Evolutionary conservation across 2,797 vertebrate species (phyloP).

Genomic region (Tokudaia muenninki): DNA sequence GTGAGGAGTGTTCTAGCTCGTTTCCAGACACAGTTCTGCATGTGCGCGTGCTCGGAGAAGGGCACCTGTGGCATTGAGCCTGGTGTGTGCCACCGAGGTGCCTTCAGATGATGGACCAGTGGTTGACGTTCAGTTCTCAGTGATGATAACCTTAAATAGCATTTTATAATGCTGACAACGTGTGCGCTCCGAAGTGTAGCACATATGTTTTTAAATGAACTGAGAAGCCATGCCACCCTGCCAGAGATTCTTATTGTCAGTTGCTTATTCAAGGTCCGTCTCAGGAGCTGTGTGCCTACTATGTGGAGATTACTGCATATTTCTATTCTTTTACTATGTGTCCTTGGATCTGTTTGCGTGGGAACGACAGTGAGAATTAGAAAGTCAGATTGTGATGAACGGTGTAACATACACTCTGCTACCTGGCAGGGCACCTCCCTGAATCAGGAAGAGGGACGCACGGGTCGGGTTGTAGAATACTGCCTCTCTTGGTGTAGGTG

Average conservation of each 20-base stretch:
- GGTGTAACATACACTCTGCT: not conserved
- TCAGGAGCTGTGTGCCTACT: not conserved
- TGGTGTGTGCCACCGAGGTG: not conserved
- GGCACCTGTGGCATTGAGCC: not conserved
- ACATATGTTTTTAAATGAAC: not conserved
- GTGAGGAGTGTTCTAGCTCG: not conserved
- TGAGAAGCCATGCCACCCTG: not conserved
- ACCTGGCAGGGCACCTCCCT: not conserved
- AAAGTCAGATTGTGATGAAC: not conserved
- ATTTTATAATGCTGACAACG: conserved; percentile 23
- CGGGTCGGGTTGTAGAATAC: not conserved
- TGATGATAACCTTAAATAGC: not conserved
- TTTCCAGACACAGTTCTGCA: not conserved
- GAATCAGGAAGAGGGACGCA: not conserved
- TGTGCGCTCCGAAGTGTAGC: not conserved
- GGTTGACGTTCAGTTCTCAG: not conserved
- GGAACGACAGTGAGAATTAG: not conserved
- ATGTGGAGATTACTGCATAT: not conserved
- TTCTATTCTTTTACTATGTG: conserved; percentile 44
- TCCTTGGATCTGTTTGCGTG: not conserved
- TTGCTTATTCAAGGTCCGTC: not conserved
- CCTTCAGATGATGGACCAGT: not conserved
- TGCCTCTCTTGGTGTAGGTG: not conserved
- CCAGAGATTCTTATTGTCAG: not conserved
- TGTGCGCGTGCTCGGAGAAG: not conserved